Percentiles rank a stretch among this genome's conserved stretches.
phyloP scores from a whole-genome alignment of 2,888 invertebrate species.

The Tanypteryx hageni region DNA sequence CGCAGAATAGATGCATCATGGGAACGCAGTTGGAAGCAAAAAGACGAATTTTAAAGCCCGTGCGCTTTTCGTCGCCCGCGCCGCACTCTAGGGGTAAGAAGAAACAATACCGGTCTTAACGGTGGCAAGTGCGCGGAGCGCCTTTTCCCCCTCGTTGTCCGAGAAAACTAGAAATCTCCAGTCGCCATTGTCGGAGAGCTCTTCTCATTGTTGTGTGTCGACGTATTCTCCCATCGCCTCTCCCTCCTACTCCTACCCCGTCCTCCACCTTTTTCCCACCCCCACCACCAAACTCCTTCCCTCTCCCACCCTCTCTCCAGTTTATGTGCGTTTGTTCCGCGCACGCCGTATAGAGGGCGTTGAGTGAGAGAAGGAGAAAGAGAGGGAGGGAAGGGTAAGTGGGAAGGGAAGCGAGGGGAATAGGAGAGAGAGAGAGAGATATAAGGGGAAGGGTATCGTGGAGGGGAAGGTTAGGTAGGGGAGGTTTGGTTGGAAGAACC shows the following conservation, averaged over 20 bases:
- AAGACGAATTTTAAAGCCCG: too few species aligned
- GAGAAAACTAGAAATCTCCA: neutral
- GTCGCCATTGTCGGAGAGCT: neutral
- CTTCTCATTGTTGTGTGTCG: constrained; percentile 3
- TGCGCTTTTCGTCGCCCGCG: neutral
- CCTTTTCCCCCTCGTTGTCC: neutral
- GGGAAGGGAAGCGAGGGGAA: neutral
- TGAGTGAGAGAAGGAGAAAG: neutral
- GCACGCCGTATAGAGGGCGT: constrained; percentile 50
- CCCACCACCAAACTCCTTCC: neutral
- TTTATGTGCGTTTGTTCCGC: constrained; percentile 55
- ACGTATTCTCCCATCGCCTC: neutral
- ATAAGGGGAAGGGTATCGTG: neutral
- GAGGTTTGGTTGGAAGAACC: neutral
- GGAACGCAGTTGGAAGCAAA: too few species aligned
- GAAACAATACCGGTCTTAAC: neutral
- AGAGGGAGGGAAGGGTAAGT: neutral
- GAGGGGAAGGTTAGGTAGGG: neutral
- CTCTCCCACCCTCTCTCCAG: neutral
- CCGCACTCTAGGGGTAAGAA: neutral
- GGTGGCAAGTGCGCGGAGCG: neutral
- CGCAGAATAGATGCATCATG: too few species aligned
- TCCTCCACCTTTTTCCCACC: neutral
- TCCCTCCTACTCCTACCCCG: neutral
- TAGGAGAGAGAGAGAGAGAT: neutral